Conservation (phyloP, 2,888 invertebrate genomes). For the Sarcophaga rosellei region DNA sequence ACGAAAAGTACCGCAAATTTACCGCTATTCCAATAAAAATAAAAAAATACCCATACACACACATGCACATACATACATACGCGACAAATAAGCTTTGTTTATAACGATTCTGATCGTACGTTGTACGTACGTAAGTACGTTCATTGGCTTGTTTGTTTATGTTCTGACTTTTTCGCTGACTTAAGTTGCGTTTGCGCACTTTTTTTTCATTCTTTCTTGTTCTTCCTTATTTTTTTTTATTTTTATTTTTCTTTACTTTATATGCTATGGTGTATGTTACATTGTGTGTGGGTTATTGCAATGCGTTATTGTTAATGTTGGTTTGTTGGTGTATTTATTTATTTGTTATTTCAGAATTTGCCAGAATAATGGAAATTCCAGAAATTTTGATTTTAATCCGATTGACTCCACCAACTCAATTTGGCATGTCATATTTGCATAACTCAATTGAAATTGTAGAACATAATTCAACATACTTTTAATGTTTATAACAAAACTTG, state of each 20-base stretch:
- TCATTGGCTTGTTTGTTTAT: constrained; percentile 43
- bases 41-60: constrained; percentile 35
- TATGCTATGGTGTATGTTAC: constrained; percentile 30
- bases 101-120: constrained; percentile 40
- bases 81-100: not conserved
- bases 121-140: not conserved
- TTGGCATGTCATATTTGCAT: too few relatives aligned
- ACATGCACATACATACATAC: not conserved
- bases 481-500: too few relatives aligned
- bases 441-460: too few relatives aligned
- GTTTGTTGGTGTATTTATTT: not conserved
- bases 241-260: not conserved
- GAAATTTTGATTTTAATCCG: not conserved
- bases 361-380: constrained; percentile 33
- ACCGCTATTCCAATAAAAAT: constrained; percentile 78
- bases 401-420: not conserved
- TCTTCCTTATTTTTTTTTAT: not conserved
- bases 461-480: too few relatives aligned
- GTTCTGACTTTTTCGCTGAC: constrained; percentile 2
- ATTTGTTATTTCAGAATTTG: constrained; percentile 13
- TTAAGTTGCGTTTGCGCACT: constrained; percentile 38
- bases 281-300: constrained; percentile 39
- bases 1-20: constrained; percentile 82
- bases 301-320: constrained; percentile 5
- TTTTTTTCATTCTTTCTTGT: constrained; percentile 11